Evolutionary conservation across 2,797 vertebrate genomes (phyloP).

Genomic region (Thamnophis elegans): DNA sequence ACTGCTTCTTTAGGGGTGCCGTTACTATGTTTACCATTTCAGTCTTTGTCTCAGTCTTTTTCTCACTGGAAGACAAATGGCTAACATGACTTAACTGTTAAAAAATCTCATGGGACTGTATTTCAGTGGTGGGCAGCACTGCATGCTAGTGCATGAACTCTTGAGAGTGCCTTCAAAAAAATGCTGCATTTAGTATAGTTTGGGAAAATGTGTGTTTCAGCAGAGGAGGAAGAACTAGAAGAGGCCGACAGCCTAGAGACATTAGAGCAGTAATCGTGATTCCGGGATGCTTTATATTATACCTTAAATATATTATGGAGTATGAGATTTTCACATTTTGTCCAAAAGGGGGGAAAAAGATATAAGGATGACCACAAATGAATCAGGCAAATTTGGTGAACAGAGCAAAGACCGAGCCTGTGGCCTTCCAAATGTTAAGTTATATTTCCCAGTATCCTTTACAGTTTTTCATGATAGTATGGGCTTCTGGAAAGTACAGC

Average conservation of each 20-base stretch:
- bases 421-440: neutral
- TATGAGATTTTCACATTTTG: conserved; percentile 45
- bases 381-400: conserved; percentile 21
- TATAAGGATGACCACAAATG: conserved; percentile 1
- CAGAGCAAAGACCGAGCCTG: neutral
- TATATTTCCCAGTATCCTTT: neutral
- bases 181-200: neutral
- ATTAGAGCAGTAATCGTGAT: conserved; percentile 55
- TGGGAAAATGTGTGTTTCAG: neutral
- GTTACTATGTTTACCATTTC: neutral
- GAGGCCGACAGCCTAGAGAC: conserved; percentile 5
- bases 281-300: conserved; percentile 48
- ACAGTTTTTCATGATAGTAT: neutral
- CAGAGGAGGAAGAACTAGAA: neutral
- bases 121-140: neutral
- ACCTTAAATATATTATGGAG: conserved; percentile 61
- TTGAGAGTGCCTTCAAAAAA: conserved; percentile 22
- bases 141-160: neutral
- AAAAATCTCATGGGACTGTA: neutral
- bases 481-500: neutral
- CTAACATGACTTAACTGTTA: neutral
- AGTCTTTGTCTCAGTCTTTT: neutral
- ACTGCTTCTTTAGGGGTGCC: neutral
- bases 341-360: neutral
- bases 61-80: neutral